Evolutionary conservation across 92 coral and sea anemone genomes (phyloP), one percentile per base, ranked within the genome.

Genomic region (Palythoa grandis): DNA sequence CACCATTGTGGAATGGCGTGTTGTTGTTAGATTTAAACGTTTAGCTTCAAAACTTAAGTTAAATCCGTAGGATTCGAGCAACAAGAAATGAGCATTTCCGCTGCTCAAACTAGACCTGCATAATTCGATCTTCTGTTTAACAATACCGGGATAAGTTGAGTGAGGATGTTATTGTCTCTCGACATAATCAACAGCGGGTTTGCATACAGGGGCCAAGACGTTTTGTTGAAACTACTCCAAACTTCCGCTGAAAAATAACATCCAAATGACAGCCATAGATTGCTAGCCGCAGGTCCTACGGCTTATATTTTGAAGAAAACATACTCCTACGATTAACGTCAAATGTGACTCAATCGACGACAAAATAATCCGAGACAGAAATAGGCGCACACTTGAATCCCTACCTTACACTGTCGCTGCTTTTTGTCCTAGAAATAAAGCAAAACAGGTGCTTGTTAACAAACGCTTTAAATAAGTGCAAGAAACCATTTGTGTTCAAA

Each of bases 391-490:
- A 43, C 50, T 4, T 43, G 50, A 43, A 43, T 43, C 50, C 82
- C 56, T 57, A 77, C 82, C 82, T 77, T 13, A 77, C 82, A 25
- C 58, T 77, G 24, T 77, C 82, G 70, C 25, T 77, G 82, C 82
- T 77, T 77, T 77, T 77, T 77, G 82, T 57, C 82, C 82, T 77
- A 35, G 50, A 77, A 77, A 60, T 54, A 40, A 53, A 77, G 56
- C 70, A 77, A n/a, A 77, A 77, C 82, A 77, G 82, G 70, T 77
- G 82, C 48, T 54, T 54, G 53, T 77, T 77, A 77, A 77, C 82
- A 75, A 77, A 56, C 35, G 48, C 29, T 47, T 35, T 54, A 20
- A 6, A 12, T 37, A 53, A 57, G 82, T 56, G 82, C 65, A 77
- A 53, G 37, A 54, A 9, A 56, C 29, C 68, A 15, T 67, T 77